Percentiles rank a stretch among this genome's conserved stretches.
Conservation (phyloP, 2,113 vertebrate species). For the Lipotes vexillifer region DNA sequence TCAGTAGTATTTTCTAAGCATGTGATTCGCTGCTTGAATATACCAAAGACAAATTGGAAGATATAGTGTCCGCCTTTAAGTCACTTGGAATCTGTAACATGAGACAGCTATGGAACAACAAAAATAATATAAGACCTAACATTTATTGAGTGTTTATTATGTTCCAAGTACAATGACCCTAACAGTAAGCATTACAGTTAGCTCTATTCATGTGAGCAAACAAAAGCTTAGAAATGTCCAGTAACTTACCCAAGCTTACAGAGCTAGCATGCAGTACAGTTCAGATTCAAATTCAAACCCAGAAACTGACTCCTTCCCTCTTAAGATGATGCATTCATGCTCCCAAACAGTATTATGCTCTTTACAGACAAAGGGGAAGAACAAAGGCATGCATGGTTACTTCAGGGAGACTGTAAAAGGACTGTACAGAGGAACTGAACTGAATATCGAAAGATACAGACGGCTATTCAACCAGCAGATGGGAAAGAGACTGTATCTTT, state of each 20-base stretch:
- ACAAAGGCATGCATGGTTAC: neutral
- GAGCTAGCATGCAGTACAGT: neutral
- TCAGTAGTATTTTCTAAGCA: neutral
- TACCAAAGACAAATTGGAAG: neutral
- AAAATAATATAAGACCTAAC: neutral
- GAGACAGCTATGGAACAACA: neutral
- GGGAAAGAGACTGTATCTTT: neutral
- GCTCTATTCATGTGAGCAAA: neutral
- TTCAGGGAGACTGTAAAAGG: neutral
- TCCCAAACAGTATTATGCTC: neutral
- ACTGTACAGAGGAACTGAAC: neutral
- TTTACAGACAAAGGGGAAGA: neutral
- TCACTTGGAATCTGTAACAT: neutral
- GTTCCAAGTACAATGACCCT: neutral
- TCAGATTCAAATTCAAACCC: neutral
- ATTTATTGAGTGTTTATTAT: neutral
- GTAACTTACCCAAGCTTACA: neutral
- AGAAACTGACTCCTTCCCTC: neutral
- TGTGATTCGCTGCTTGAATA: neutral
- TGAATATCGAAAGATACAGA: neutral
- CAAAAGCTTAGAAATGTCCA: neutral
- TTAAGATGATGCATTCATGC: neutral
- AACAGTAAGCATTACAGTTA: neutral
- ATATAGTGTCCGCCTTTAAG: neutral
- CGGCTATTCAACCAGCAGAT: neutral